phyloP scores from a whole-genome alignment of 2,113 vertebrate species.

The Geococcyx californianus region DNA sequence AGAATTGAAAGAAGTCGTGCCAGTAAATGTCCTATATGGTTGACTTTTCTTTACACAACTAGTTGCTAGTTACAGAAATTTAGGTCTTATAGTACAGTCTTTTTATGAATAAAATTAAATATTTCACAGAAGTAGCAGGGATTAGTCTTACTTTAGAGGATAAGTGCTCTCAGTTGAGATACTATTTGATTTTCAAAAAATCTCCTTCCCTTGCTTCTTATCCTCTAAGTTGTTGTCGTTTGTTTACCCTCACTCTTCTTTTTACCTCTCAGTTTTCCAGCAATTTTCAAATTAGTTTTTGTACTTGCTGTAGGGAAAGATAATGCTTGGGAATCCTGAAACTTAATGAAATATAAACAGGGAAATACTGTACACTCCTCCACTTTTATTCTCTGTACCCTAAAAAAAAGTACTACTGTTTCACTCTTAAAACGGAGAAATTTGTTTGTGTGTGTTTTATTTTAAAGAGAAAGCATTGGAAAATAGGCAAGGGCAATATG shows the following conservation, averaged over 20 bases:
- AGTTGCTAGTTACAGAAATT: neutral
- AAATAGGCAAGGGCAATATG: neutral
- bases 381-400: neutral
- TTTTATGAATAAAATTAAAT: neutral
- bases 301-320: neutral
- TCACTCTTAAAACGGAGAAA: neutral
- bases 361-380: neutral
- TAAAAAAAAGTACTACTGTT: neutral
- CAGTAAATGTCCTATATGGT: neutral
- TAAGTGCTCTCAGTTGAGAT: neutral
- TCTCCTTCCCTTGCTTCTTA: neutral
- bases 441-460: neutral
- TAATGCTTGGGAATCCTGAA: neutral
- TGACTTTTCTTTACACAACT: neutral
- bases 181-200: neutral
- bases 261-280: neutral
- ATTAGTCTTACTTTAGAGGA: neutral
- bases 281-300: neutral
- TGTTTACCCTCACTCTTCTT: neutral
- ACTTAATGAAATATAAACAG: neutral
- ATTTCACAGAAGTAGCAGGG: neutral
- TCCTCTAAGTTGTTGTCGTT: neutral
- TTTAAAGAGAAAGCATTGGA: neutral
- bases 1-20: neutral
- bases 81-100: neutral